A percentile compares a stretch with the other conserved stretches of the same genome.
These are phyloP conservation scores for Aelia acuminata DNA, from an alignment of 2,888 invertebrate species.

Conservation along the genomic window DNA sequence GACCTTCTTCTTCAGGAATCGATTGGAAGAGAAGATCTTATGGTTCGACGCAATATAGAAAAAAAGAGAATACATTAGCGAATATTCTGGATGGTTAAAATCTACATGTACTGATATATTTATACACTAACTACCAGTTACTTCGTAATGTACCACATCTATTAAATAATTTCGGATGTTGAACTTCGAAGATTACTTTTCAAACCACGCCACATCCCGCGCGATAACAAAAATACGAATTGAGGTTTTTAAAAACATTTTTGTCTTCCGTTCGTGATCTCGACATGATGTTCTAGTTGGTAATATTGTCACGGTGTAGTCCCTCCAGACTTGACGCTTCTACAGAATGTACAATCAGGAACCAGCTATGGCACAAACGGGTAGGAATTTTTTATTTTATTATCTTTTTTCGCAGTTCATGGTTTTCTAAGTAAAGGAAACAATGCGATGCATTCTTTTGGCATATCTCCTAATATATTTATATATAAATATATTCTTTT, in stretches of 20 bases:
- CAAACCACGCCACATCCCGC: slow-evolving; percentile 6
- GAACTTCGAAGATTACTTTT: background rate
- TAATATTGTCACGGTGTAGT: slow-evolving; percentile 30
- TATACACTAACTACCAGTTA: background rate
- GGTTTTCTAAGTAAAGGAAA: background rate
- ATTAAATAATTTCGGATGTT: background rate
- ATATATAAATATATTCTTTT: too few species aligned
- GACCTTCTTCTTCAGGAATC: background rate
- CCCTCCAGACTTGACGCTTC: slow-evolving; percentile 2
- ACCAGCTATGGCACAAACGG: slow-evolving; percentile 24
- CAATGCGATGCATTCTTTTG: background rate
- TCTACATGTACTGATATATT: background rate
- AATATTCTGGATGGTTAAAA: background rate
- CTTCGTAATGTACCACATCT: too few species aligned
- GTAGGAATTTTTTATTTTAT: slow-evolving; percentile 12
- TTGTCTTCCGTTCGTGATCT: slow-evolving; percentile 18
- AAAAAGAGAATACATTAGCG: background rate
- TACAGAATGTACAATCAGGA: slow-evolving; percentile 36
- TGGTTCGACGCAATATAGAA: background rate
- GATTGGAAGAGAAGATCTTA: background rate
- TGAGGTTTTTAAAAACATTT: slow-evolving; percentile 15
- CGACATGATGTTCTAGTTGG: slow-evolving; percentile 30
- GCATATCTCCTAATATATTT: background rate
- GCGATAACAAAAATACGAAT: slow-evolving; percentile 21
- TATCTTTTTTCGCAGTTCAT: slow-evolving; percentile 2